A percentile compares a stretch with the other conserved stretches of the same genome.
phyloP scores from a whole-genome alignment of 2,888 invertebrate species.

The Euplagia quadripunctaria region DNA sequence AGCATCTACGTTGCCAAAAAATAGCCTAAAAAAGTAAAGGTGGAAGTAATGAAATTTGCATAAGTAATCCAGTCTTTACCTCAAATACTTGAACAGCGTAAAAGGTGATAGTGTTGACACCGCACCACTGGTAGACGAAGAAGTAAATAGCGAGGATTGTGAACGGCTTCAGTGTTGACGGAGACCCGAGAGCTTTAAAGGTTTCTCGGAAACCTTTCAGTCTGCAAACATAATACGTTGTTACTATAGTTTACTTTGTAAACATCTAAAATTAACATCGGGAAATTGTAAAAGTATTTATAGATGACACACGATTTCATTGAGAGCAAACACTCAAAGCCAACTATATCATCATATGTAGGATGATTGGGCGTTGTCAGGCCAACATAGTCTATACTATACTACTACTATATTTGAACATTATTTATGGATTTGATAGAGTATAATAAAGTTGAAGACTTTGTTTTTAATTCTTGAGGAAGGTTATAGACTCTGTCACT shows the following conservation, averaged over 20 bases:
- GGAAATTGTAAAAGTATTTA: not conserved
- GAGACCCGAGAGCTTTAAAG: constrained; percentile 86
- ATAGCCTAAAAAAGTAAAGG: not conserved
- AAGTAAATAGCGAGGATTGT: constrained; percentile 89
- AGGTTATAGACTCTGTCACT: too few species aligned
- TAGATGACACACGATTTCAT: too few species aligned
- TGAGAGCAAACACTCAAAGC: not conserved
- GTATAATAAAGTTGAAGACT: too few species aligned
- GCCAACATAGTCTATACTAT: too few species aligned
- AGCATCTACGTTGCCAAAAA: not conserved
- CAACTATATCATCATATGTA: not conserved
- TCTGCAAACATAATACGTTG: constrained; percentile 61
- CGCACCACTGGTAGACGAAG: constrained; percentile 91
- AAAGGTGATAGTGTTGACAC: constrained; percentile 90
- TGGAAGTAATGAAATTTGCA: not conserved
- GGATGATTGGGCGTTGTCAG: not conserved
- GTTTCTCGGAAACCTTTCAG: constrained; percentile 84
- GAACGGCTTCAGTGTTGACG: constrained; percentile 89
- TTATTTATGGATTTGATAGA: too few species aligned
- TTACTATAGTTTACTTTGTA: not conserved
- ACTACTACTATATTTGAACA: too few species aligned
- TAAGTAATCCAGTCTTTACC: constrained; percentile 57
- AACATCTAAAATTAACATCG: not conserved
- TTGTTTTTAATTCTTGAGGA: too few species aligned
- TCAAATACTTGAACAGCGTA: constrained; percentile 90